Conservation (phyloP, 2,888 invertebrate species). For the Operophtera brumata region DNA sequence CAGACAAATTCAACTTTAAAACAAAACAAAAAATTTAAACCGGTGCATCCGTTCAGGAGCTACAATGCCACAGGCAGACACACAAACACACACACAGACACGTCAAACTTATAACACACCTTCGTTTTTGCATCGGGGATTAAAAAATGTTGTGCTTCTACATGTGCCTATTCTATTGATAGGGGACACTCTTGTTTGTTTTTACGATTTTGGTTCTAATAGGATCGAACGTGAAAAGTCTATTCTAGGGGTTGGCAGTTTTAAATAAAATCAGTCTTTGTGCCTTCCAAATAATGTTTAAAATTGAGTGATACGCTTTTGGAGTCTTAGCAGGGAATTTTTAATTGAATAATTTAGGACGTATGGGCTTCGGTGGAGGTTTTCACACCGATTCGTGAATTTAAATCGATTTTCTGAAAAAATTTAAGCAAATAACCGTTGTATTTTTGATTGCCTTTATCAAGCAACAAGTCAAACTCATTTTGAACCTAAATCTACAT, state of each 20-base stretch:
- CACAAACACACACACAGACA: no score
- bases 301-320: neutral
- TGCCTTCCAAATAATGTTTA: neutral
- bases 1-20: no score
- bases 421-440: no score
- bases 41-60: no score
- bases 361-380: conserved; percentile 2
- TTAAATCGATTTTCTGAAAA: no score
- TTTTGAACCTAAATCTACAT: conserved; percentile 14
- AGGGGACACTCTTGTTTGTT: conserved; percentile 31
- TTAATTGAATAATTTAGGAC: conserved; percentile 18
- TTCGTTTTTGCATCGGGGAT: no score
- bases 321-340: conserved; percentile 9
- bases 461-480: conserved; percentile 9
- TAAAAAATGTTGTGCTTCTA: neutral
- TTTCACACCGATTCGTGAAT: no score
- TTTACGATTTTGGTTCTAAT: conserved; percentile 32
- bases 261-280: conserved; percentile 1
- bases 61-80: no score
- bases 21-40: no score
- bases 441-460: no score
- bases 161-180: neutral
- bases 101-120: no score
- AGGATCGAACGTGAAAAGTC: conserved; percentile 32
- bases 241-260: conserved; percentile 4